phyloP scores from a whole-genome alignment of 1,140 invertebrate species.

The Thalassaphorura encarpata region DNA sequence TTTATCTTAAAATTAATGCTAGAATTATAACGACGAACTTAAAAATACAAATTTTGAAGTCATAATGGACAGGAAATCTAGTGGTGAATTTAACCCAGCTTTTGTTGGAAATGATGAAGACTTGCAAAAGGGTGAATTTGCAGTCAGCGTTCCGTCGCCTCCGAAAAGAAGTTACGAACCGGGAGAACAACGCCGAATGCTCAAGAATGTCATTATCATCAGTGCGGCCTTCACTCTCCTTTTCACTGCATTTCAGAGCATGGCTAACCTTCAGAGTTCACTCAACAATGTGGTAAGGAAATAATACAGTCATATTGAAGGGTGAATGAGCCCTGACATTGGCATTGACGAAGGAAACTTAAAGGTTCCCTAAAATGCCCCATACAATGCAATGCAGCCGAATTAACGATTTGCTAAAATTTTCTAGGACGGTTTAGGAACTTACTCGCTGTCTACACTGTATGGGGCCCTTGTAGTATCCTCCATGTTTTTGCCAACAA shows the following conservation, averaged over 20 bases:
- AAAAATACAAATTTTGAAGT: no score
- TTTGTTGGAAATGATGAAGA: background rate
- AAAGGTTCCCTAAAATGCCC: no score
- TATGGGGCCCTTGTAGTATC: slow-evolving; percentile 82
- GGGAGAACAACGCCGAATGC: slow-evolving; percentile 68
- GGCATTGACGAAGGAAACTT: no score
- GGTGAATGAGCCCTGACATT: no score
- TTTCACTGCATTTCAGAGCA: slow-evolving; percentile 84
- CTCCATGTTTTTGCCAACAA: slow-evolving; percentile 84
- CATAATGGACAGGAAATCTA: background rate
- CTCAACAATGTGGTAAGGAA: slow-evolving; percentile 19
- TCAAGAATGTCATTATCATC: slow-evolving; percentile 76
- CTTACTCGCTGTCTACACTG: slow-evolving; percentile 70
- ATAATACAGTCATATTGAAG: no score
- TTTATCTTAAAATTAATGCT: no score
- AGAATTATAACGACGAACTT: no score
- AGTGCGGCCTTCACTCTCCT: slow-evolving; percentile 84
- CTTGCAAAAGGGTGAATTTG: background rate
- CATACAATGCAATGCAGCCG: no score
- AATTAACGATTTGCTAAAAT: no score
- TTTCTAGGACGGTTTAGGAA: slow-evolving; percentile 46
- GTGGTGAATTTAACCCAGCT: background rate
- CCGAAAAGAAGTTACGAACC: slow-evolving; percentile 17
- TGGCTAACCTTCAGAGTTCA: slow-evolving; percentile 71
- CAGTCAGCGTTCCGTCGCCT: background rate